Conservation (phyloP, 2,113 vertebrate genomes). For the Ctenomys sociabilis region DNA sequence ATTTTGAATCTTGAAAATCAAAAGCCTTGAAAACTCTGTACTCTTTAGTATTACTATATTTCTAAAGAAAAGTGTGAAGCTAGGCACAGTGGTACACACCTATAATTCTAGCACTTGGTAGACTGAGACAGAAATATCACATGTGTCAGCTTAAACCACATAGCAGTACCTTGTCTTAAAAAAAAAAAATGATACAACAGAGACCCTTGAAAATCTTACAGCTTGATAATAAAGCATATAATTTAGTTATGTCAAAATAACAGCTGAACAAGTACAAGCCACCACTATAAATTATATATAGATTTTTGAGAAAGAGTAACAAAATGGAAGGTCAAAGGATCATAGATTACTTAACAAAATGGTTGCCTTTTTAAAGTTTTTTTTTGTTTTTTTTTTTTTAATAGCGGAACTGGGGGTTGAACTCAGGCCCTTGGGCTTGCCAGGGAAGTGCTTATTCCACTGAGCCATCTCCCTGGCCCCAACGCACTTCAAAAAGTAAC, state of each 20-base stretch:
- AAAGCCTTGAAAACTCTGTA: background rate
- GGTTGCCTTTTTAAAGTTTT: background rate
- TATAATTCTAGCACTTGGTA: background rate
- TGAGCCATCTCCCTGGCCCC: too few species aligned
- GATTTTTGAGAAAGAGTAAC: background rate
- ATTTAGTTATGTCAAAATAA: slow-evolving; percentile 57
- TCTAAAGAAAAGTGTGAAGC: slow-evolving; percentile 42
- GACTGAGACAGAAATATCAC: background rate
- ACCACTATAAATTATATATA: background rate
- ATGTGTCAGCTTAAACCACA: background rate
- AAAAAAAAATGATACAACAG: slow-evolving; percentile 41
- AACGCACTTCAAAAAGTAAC: background rate
- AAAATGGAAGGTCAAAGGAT: slow-evolving; percentile 5
- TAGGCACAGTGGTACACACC: background rate
- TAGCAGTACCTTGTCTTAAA: background rate
- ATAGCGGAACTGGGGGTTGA: too few species aligned
- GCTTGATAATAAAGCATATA: background rate
- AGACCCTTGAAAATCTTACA: background rate
- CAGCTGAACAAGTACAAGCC: background rate
- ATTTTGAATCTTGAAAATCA: slow-evolving; percentile 48
- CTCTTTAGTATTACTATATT: slow-evolving; percentile 40
- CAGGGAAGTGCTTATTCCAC: too few species aligned
- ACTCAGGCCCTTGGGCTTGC: too few species aligned
- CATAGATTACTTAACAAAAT: background rate
- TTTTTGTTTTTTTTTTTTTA: too few species aligned